Percentiles rank a stretch among this genome's conserved stretches.
Conservation (phyloP, 2,113 vertebrate genomes). For the Atlantisia rogersi region DNA sequence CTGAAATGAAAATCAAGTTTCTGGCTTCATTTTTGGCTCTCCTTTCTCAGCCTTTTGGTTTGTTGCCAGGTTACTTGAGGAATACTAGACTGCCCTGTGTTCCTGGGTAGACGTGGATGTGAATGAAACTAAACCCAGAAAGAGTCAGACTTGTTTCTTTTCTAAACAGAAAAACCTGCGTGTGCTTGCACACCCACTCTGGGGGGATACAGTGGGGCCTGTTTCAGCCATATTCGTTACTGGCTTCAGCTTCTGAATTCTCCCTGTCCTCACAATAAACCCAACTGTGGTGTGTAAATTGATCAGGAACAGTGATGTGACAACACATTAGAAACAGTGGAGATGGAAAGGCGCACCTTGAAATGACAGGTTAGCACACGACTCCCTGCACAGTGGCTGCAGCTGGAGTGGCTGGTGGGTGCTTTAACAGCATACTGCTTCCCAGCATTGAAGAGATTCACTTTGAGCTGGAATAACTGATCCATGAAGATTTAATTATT, state of each 20-base stretch:
- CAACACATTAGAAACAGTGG: neutral
- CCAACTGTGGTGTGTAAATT: neutral
- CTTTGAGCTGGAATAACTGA: neutral
- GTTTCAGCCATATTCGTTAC: neutral
- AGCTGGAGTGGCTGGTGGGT: neutral
- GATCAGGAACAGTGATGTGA: neutral
- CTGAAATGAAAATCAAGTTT: conserved; percentile 55
- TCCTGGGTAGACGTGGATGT: conserved; percentile 32
- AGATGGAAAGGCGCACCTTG: neutral
- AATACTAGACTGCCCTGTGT: conserved; percentile 32
- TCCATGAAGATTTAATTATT: neutral
- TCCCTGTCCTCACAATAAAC: neutral
- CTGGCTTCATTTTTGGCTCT: conserved; percentile 51
- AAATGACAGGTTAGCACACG: neutral
- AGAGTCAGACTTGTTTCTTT: neutral
- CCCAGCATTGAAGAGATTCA: neutral
- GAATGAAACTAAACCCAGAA: conserved; percentile 33
- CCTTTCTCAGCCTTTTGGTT: conserved; percentile 14
- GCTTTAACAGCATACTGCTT: neutral
- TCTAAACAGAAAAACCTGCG: neutral
- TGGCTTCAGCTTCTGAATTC: neutral
- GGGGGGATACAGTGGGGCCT: neutral
- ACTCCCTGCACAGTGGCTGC: neutral
- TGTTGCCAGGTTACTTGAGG: conserved; percentile 55
- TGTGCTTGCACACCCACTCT: neutral